These are phyloP conservation scores for Slavum lentiscoides DNA, from an alignment of 2,888 invertebrate genomes.

Conservation along the genomic window DNA sequence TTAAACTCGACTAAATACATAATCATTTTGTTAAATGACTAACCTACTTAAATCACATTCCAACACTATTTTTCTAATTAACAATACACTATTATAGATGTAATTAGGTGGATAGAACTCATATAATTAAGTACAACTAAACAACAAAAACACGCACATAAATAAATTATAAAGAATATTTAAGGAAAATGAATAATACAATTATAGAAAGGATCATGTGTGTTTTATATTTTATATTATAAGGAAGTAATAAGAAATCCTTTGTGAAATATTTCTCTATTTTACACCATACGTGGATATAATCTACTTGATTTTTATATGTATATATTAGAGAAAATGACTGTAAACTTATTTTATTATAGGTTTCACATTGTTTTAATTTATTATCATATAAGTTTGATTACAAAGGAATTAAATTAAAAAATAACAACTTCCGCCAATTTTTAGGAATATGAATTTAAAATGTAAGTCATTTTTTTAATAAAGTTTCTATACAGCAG, in stretches of 20 bases:
- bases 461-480: too few species aligned
- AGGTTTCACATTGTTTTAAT: neutral
- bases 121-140: conserved; percentile 30
- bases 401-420: neutral
- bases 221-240: neutral
- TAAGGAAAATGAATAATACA: conserved; percentile 6
- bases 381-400: conserved; percentile 3
- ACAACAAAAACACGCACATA: conserved; percentile 38
- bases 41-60: conserved; percentile 20
- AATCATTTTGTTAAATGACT: conserved; percentile 6
- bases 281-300: neutral
- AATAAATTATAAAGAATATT: conserved; percentile 19
- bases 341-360: neutral
- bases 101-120: conserved; percentile 7
- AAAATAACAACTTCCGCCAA: neutral
- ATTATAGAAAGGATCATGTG: conserved; percentile 7
- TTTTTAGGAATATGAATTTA: neutral
- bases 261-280: neutral
- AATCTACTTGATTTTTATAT: neutral
- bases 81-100: neutral
- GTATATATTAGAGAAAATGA: neutral
- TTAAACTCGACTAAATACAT: neutral
- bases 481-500: neutral
- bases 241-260: neutral
- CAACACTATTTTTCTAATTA: conserved; percentile 39